Conservation (phyloP, 2,113 vertebrate species). For the Pseudois nayaur region DNA sequence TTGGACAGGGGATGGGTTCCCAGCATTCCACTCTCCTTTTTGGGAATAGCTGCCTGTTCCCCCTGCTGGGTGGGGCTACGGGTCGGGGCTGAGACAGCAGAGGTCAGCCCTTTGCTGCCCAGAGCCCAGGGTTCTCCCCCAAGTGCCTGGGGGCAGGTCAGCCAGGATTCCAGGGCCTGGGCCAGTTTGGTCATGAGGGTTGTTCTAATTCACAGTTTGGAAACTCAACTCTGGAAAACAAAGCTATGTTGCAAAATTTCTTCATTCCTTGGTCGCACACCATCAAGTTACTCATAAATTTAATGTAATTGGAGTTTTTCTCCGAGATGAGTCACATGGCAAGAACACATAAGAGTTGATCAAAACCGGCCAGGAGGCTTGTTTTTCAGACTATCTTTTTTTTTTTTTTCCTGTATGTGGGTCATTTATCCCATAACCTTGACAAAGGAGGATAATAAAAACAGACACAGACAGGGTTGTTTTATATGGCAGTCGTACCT, state of each 20-base stretch:
- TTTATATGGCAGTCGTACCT: neutral
- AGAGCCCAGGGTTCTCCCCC: neutral
- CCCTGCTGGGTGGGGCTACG: neutral
- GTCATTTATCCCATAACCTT: neutral
- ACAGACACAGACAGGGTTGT: neutral
- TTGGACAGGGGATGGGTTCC: neutral
- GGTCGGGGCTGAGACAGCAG: neutral
- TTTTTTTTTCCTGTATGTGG: neutral
- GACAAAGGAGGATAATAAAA: neutral
- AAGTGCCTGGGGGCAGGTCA: neutral
- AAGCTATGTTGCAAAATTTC: constrained; percentile 28
- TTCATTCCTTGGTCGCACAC: neutral
- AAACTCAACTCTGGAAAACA: constrained; percentile 14
- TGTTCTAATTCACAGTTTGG: neutral
- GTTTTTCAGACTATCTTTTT: neutral
- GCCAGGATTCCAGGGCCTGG: neutral
- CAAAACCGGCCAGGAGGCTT: neutral
- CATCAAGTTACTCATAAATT: neutral
- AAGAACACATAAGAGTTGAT: neutral
- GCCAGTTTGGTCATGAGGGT: neutral
- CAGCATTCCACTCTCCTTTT: neutral
- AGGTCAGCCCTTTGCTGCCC: neutral
- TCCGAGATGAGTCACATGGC: neutral
- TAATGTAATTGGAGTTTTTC: neutral
- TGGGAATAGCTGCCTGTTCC: neutral